Evolutionary conservation across 2,888 invertebrate genomes (phyloP).

Genomic region (Aporophyla nigra): DNA sequence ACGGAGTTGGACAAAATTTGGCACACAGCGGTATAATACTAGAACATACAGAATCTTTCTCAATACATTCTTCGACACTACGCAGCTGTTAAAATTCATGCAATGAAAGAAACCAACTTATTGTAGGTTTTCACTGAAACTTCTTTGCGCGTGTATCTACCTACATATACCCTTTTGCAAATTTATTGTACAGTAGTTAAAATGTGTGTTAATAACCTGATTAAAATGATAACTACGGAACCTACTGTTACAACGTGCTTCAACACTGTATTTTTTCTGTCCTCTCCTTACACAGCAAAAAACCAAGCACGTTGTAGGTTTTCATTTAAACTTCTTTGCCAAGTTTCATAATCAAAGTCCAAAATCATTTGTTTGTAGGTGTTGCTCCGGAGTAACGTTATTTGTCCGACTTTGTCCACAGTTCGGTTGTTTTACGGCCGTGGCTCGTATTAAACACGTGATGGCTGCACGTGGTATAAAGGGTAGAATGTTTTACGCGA

Average conservation of each 20-base stretch:
- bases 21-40: too few relatives aligned
- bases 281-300: too few relatives aligned
- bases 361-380: slow-evolving; percentile 48
- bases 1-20: too few relatives aligned
- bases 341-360: slow-evolving; percentile 37
- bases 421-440: slow-evolving; percentile 62
- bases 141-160: slow-evolving; percentile 18
- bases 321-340: slow-evolving; percentile 26
- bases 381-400: slow-evolving; percentile 39
- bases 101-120: neutral
- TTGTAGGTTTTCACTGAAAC: slow-evolving; percentile 18
- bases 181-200: too few relatives aligned
- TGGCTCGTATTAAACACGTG: slow-evolving; percentile 66
- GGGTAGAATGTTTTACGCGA: slow-evolving; percentile 51
- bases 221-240: too few relatives aligned
- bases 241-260: too few relatives aligned
- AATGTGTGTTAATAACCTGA: too few relatives aligned
- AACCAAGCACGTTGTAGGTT: too few relatives aligned
- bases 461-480: slow-evolving; percentile 65
- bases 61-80: neutral
- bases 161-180: too few relatives aligned
- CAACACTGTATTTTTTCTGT: too few relatives aligned
- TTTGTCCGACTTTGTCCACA: slow-evolving; percentile 58
- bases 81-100: neutral
- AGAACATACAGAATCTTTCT: slow-evolving; percentile 5